These are phyloP conservation scores for Scaptomyza reducta DNA, from an alignment of 2,888 invertebrate genomes.

Conservation along the genomic window DNA sequence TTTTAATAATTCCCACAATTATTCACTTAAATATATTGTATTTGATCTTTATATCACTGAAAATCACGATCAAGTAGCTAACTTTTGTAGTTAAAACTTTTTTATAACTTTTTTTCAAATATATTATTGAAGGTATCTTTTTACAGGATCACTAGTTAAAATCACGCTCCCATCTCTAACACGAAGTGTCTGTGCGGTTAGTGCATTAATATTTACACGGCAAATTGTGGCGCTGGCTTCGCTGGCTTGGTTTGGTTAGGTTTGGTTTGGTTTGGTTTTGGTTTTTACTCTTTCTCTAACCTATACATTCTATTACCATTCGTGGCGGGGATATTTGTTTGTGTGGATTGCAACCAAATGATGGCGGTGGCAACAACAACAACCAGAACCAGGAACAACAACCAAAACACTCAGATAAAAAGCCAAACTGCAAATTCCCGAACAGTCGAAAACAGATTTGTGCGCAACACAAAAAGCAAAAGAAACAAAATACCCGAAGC, in stretches of 20 bases:
- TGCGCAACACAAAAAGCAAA: slow-evolving; percentile 31
- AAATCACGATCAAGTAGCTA: background rate
- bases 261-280: background rate
- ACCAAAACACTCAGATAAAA: slow-evolving; percentile 11
- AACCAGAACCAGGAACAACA: slow-evolving; percentile 15
- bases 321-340: slow-evolving; percentile 43
- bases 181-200: slow-evolving; percentile 22
- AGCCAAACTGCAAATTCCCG: slow-evolving; percentile 50
- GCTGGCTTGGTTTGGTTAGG: background rate
- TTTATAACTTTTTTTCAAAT: background rate
- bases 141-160: background rate
- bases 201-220: slow-evolving; percentile 75
- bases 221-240: slow-evolving; percentile 65
- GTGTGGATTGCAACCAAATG: slow-evolving; percentile 55
- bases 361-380: slow-evolving; percentile 31
- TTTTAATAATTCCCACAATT: too few species aligned
- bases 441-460: slow-evolving; percentile 70
- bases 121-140: background rate
- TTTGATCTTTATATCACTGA: background rate
- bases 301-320: slow-evolving; percentile 32
- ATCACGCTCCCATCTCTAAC: slow-evolving; percentile 35
- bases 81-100: background rate
- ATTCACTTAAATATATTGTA: too few species aligned
- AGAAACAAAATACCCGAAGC: slow-evolving; percentile 5
- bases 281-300: background rate